phyloP scores from a whole-genome alignment of 2,888 invertebrate species.

The Nephrotoma appendiculata region DNA sequence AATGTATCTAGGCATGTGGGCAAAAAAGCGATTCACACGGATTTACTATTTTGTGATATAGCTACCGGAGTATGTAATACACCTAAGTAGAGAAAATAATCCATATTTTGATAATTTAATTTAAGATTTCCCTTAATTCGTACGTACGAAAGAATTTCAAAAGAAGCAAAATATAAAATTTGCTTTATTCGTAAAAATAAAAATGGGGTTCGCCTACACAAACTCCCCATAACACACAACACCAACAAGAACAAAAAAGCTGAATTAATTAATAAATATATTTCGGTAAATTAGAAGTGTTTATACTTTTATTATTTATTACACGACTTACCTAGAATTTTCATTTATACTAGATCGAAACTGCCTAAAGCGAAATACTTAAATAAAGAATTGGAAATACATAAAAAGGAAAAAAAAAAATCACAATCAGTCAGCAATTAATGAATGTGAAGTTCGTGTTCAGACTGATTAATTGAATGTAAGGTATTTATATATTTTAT shows the following conservation, averaged over 20 bases:
- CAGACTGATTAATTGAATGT: constrained; percentile 3
- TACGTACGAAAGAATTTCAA: neutral
- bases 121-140: neutral
- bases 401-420: neutral
- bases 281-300: neutral
- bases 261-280: neutral
- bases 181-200: neutral
- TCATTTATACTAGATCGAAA: neutral
- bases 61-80: neutral
- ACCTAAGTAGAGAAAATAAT: neutral
- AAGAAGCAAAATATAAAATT: neutral
- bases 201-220: neutral
- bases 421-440: constrained; percentile 3
- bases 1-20: neutral
- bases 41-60: neutral
- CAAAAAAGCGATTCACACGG: neutral
- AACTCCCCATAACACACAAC: neutral
- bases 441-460: constrained; percentile 1
- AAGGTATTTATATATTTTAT: neutral
- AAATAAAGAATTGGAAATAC: neutral
- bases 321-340: neutral
- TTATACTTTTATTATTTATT: constrained; percentile 1
- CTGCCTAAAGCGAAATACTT: neutral
- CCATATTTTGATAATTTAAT: neutral
- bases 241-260: neutral